phyloP scores from a whole-genome alignment of 2,888 invertebrate species.

The Perizoma flavofasciatum region DNA sequence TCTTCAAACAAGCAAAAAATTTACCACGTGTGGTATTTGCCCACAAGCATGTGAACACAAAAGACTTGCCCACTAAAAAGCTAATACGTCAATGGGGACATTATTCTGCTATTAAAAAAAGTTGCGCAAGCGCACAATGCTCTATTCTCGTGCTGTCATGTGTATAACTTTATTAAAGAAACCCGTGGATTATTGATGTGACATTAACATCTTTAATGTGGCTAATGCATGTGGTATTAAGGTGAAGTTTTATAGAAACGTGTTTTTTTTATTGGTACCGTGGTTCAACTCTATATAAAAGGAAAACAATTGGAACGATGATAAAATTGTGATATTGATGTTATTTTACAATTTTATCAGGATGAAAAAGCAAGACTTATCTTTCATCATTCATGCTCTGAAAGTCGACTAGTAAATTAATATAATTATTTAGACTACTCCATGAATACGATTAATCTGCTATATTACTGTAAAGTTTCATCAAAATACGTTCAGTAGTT shows the following conservation, averaged over 20 bases:
- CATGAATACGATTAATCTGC: no score
- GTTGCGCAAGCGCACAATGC: slow-evolving; percentile 54
- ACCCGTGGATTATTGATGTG: slow-evolving; percentile 72
- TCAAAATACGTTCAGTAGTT: no score
- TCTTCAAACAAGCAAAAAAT: slow-evolving; percentile 19
- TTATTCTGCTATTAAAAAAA: slow-evolving; percentile 56
- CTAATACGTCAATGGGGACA: slow-evolving; percentile 73
- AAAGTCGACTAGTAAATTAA: no score
- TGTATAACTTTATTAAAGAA: slow-evolving; percentile 74
- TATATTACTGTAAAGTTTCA: no score
- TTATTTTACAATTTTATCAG: no score
- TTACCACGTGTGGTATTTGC: slow-evolving; percentile 48
- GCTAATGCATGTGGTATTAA: slow-evolving; percentile 27
- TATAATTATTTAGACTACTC: no score
- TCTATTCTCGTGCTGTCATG: slow-evolving; percentile 63
- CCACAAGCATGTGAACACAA: slow-evolving; percentile 56
- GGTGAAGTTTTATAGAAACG: slow-evolving; percentile 25
- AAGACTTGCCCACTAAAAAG: slow-evolving; percentile 63
- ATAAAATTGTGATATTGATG: no score
- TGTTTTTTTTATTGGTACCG: background rate
- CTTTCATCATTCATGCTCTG: no score
- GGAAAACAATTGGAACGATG: no score
- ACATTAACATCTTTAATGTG: slow-evolving; percentile 41
- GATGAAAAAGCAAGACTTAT: no score
- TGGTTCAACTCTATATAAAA: no score